phyloP scores from a whole-genome alignment of 2,888 invertebrate genomes.

The Andrena fulva region DNA sequence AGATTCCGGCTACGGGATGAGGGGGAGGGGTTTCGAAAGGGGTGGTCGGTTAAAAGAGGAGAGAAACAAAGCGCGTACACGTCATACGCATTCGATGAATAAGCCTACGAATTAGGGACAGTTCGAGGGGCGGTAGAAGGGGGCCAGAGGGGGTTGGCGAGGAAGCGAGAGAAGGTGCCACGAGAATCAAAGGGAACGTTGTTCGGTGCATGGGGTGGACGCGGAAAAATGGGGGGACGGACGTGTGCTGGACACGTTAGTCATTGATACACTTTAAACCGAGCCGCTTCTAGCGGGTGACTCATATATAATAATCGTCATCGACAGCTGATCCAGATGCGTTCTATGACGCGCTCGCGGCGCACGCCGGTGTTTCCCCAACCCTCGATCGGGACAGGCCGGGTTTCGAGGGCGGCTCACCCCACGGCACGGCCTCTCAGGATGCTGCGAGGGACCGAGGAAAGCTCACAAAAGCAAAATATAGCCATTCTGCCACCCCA shows the following conservation, averaged over 20 bases:
- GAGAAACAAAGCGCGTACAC: slow-evolving; percentile 69
- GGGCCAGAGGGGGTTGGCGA: slow-evolving; percentile 6
- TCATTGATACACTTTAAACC: slow-evolving; percentile 82
- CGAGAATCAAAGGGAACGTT: slow-evolving; percentile 59
- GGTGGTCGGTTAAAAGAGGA: slow-evolving; percentile 31
- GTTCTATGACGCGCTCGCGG: slow-evolving; percentile 42
- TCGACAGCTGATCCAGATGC: slow-evolving; percentile 81
- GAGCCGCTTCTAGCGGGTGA: slow-evolving; percentile 74
- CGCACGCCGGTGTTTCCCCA: slow-evolving; percentile 48
- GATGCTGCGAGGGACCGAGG: slow-evolving; percentile 55
- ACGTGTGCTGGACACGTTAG: slow-evolving; percentile 75
- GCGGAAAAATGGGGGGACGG: slow-evolving; percentile 21
- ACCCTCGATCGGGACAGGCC: slow-evolving; percentile 52
- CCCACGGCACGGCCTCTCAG: slow-evolving; percentile 35
- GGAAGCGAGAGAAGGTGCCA: slow-evolving; percentile 47
- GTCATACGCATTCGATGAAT: slow-evolving; percentile 79
- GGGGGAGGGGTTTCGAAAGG: slow-evolving; percentile 15
- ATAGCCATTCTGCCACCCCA: slow-evolving; percentile 51
- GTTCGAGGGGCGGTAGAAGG: slow-evolving; percentile 29
- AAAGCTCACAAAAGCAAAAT: slow-evolving; percentile 70
- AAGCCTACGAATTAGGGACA: slow-evolving; percentile 75
- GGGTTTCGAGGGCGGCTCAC: slow-evolving; percentile 39
- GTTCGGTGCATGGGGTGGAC: slow-evolving; percentile 18
- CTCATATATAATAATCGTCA: slow-evolving; percentile 80
- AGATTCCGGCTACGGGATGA: background rate